Base-by-base conservation (phyloP, 2,113 vertebrate species). In the Cariama cristata region DNA sequence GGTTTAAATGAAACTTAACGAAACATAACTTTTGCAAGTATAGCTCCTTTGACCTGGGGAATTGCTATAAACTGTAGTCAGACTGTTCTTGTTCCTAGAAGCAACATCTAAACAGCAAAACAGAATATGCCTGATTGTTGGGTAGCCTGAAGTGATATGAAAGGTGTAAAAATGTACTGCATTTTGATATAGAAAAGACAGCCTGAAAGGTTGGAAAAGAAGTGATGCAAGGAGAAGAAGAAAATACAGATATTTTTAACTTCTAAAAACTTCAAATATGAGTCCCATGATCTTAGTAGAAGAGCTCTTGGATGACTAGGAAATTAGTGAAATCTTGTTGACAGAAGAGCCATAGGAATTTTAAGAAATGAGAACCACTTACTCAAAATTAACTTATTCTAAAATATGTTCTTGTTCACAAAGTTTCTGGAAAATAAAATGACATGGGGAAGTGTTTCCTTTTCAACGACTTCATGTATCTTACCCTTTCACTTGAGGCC, bases 31-130 rank as follows among this genome's bases (percentile, higher is more conserved):
- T 58, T 53, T 47, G 38, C 40, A 27, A 9, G 45, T 14, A 4
- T 11, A 42, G 35, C 6, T 33, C 7, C 60, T 58, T 58, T 80
- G 35, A 27, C 33, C 32, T n/a, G 62, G 55, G 44, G 76, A 59
- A 24, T 24, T 0, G 0, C 22, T 55, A 5, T 30, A 3, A 63
- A 3, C 45, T 74, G n/a, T n/a, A 20, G 32, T 14, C 0, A 9
- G 6, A 14, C 55, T 49, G 17, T 19, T 55, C 33, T 5, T 47
- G 13, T 64, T 50, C 38, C 50, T 64, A 14, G 60, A 24, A 72
- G 4, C 19, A 23, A 1, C 10, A 26, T 42, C 40, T 66, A 12
- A n/a, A 20, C 38, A 32, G 42, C n/a, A n/a, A 4, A 42, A 6
- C 17, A 26, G 35, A 27, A 9, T 8, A 9, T 56, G 26, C 13